Evolutionary conservation across 2,888 invertebrate genomes (phyloP), one percentile per base, ranked within the genome.

Genomic region (Vesta saturnalis): DNA sequence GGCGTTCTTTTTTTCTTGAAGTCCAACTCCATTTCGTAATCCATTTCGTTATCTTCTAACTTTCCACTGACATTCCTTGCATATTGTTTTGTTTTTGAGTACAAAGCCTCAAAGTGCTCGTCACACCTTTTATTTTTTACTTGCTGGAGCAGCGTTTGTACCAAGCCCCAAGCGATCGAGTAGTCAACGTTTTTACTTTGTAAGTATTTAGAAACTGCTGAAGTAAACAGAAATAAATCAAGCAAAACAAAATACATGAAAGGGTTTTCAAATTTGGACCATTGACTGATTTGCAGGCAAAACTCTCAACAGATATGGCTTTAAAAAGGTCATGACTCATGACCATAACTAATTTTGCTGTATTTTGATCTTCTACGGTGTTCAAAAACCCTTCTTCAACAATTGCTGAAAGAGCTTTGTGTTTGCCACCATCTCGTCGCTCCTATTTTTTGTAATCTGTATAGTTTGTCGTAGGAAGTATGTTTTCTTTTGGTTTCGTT

Each of bases 401-500:
- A 43, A 23, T 23, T 23, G 23, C 3, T 5, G 23, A 23, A 23
- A 23, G n/a, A n/a, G n/a, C n/a, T 30, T 5, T 30, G 30, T 30
- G 4, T 30, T 5, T 10, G 4, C 30, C 10, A 30, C 30, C 30
- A 30, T 10, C 30, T 30, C 10, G 18, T 19, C n/a, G 21, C 19
- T 52, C 18, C 52, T 52, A 52, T 52, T 52, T 52, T 52, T 52
- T 52, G 52, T 18, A 52, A 52, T 16, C 52, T 52, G 52, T 52
- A 52, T 12, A 52, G 18, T 52, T 30, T 30, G 5, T 30, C 5
- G 10, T 30, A 10, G 10, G 18, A n/a, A 16, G 12, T 18, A 52
- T 52, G 52, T 52, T 52, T 52, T 52, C 14, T 52, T 52, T 52
- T 52, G 6, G 52, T 52, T 52, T 52, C 52, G 6, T 5, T 52